Percentiles rank a stretch among this genome's conserved stretches.
These are phyloP conservation scores for Trinorchestia longiramus DNA, from an alignment of 1,140 invertebrate genomes.

Conservation along the genomic window DNA sequence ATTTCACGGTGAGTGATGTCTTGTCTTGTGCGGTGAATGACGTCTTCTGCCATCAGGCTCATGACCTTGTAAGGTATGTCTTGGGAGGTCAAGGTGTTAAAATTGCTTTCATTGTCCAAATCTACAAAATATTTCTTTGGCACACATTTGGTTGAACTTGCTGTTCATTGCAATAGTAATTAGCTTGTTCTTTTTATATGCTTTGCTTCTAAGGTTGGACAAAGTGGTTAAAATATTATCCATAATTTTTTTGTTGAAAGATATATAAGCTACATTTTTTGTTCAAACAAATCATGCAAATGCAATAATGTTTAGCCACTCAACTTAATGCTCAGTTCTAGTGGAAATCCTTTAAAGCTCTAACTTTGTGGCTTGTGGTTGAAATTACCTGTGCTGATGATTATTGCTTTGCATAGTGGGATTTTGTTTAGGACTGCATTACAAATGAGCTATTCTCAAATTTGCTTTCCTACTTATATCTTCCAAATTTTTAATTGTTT, in stretches of 20 bases:
- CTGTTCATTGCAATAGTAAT: background rate
- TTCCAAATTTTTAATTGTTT: too few species aligned
- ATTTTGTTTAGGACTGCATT: too few species aligned
- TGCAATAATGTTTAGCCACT: background rate
- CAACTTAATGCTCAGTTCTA: background rate
- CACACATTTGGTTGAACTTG: background rate
- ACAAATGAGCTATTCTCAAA: too few species aligned
- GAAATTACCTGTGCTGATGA: too few species aligned
- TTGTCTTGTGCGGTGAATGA: background rate
- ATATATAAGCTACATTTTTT: background rate
- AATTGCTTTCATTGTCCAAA: too few species aligned
- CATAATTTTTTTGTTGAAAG: background rate
- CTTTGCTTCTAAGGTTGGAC: background rate
- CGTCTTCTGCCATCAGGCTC: background rate
- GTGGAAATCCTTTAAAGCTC: background rate
- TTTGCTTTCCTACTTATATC: too few species aligned
- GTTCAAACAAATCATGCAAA: background rate
- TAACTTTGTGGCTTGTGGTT: background rate
- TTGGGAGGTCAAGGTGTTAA: background rate
- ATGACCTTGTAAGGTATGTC: background rate
- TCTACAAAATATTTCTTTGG: background rate
- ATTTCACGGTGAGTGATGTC: conserved; percentile 1
- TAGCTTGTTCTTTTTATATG: background rate
- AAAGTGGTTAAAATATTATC: background rate
- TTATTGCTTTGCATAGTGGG: too few species aligned